Percentiles rank a stretch among this genome's conserved stretches.
These are phyloP conservation scores for Cydia pomonella DNA, from an alignment of 1,140 invertebrate species.

Conservation along the genomic window DNA sequence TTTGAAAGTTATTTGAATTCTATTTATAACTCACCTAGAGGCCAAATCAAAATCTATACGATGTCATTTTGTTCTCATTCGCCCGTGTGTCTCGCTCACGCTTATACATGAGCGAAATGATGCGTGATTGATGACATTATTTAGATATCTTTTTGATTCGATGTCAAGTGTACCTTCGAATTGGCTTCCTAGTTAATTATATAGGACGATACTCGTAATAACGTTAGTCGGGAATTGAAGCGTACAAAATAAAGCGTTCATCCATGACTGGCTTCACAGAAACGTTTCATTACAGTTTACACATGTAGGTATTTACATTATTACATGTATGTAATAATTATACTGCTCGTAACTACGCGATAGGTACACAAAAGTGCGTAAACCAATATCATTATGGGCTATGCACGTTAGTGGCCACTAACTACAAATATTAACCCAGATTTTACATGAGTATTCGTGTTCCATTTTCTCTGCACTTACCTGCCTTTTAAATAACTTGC, in stretches of 20 bases:
- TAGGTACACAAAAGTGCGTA: background rate
- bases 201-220: background rate
- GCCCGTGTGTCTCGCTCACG: too few relatives aligned
- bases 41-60: too few relatives aligned
- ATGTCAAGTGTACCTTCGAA: too few relatives aligned
- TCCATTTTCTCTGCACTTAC: constrained; percentile 30
- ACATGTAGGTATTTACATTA: too few relatives aligned
- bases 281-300: constrained; percentile 2
- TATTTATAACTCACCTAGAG: too few relatives aligned
- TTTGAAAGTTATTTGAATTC: too few relatives aligned
- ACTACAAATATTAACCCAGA: constrained; percentile 32
- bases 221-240: background rate
- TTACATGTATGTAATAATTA: too few relatives aligned
- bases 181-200: too few relatives aligned
- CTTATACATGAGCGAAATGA: too few relatives aligned
- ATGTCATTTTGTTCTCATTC: too few relatives aligned
- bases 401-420: constrained; percentile 19
- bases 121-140: too few relatives aligned
- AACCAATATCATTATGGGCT: constrained; percentile 19
- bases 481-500: constrained; percentile 22
- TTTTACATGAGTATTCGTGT: constrained; percentile 26
- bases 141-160: too few relatives aligned
- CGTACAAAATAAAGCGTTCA: background rate
- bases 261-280: background rate
- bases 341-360: background rate